A percentile compares a stretch with the other conserved stretches of the same genome.
Conservation (phyloP, 2,797 vertebrate genomes). For the Hafferia zeledoni region DNA sequence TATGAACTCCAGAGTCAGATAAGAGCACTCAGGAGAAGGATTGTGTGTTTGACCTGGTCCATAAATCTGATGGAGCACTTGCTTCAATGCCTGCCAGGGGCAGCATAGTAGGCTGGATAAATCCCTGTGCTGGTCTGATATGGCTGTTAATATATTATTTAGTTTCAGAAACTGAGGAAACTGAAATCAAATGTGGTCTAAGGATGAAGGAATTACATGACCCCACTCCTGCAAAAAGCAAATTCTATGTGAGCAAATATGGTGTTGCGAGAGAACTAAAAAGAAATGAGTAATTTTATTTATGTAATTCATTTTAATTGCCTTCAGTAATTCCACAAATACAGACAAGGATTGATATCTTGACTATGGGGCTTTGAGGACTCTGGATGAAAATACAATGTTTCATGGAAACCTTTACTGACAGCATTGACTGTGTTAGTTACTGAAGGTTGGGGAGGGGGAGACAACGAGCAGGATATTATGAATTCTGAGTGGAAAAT, state of each 20-base stretch:
- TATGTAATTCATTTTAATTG: neutral
- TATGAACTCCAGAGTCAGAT: neutral
- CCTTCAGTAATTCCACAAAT: neutral
- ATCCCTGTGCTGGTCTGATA: neutral
- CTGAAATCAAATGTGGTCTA: neutral
- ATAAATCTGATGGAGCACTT: neutral
- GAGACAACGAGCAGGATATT: neutral
- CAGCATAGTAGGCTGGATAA: neutral
- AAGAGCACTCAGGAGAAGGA: neutral
- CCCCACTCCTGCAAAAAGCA: neutral
- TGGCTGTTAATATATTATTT: neutral
- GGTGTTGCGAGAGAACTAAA: neutral
- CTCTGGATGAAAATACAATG: neutral
- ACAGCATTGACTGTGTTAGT: neutral
- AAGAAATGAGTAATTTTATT: neutral
- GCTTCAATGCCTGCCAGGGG: neutral
- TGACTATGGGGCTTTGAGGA: neutral
- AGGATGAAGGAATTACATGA: neutral
- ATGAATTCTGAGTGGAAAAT: neutral
- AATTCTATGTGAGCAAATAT: neutral
- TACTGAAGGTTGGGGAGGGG: neutral
- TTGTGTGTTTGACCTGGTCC: neutral
- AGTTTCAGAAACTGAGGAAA: neutral
- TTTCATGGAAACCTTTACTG: neutral
- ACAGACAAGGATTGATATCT: neutral